A percentile compares a stretch with the other conserved stretches of the same genome.
Conservation (phyloP, 2,888 invertebrate genomes). For the Trichopoda pennipes region DNA sequence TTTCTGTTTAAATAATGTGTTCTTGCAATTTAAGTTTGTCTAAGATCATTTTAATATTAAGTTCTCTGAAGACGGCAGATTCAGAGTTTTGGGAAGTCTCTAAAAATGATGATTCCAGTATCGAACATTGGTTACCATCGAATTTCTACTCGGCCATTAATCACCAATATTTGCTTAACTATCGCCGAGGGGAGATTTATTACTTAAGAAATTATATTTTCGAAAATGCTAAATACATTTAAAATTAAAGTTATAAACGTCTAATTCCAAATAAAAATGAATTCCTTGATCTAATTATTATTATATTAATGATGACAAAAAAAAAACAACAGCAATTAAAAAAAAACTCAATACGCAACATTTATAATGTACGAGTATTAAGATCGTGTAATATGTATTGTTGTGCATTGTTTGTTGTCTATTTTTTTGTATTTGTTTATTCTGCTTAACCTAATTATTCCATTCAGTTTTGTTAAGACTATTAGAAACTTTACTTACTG, state of each 20-base stretch:
- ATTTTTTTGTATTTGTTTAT: too few species aligned
- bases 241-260: neutral
- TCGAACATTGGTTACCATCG: conserved; percentile 53
- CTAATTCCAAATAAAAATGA: neutral
- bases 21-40: neutral
- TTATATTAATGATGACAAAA: too few species aligned
- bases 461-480: too few species aligned
- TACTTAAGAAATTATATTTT: conserved; percentile 30
- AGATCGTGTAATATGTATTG: too few species aligned
- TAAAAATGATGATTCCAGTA: conserved; percentile 23
- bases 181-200: conserved; percentile 42
- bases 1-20: neutral
- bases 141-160: conserved; percentile 62
- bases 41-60: neutral
- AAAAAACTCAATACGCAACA: too few species aligned
- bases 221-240: conserved; percentile 56
- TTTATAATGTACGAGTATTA: too few species aligned
- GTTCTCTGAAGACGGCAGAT: neutral
- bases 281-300: too few species aligned
- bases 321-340: too few species aligned
- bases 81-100: conserved; percentile 48
- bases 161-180: conserved; percentile 55
- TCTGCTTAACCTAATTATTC: too few species aligned
- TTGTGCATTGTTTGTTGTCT: too few species aligned
- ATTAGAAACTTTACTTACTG: too few species aligned